These are phyloP conservation scores for Rousettus leschenaultii DNA, from an alignment of 2,113 vertebrate species.

Conservation along the genomic window DNA sequence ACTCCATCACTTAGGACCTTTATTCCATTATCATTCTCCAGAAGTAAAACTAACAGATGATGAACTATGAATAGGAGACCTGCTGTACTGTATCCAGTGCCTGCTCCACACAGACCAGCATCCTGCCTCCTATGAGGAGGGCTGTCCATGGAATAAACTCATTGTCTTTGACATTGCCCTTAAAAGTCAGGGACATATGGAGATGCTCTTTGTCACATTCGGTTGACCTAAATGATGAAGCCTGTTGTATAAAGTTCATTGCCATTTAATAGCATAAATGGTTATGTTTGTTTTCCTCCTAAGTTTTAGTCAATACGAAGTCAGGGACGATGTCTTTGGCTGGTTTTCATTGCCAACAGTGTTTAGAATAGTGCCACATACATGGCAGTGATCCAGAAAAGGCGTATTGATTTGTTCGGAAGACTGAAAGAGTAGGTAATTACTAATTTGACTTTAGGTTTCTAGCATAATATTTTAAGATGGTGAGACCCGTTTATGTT, in stretches of 20 bases:
- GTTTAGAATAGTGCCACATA: background rate
- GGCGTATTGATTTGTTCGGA: background rate
- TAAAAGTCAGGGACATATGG: background rate
- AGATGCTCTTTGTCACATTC: slow-evolving; percentile 12
- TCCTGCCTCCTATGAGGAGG: background rate
- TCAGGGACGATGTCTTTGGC: background rate
- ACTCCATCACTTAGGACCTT: background rate
- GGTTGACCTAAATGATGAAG: background rate
- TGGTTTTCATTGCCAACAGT: background rate
- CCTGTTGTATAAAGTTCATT: background rate
- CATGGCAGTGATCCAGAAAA: background rate
- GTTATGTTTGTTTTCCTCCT: background rate
- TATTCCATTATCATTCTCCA: slow-evolving; percentile 9
- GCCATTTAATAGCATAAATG: background rate
- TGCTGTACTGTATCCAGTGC: background rate
- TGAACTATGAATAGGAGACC: background rate
- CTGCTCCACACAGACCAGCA: background rate
- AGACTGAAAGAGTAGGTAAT: background rate
- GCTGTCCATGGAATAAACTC: background rate
- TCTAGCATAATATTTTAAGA: background rate
- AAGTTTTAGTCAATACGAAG: background rate
- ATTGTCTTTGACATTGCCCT: background rate
- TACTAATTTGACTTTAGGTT: slow-evolving; percentile 11
- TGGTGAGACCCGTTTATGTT: background rate
- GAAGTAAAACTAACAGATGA: slow-evolving; percentile 11